These are phyloP conservation scores for Muraenolepis orangiensis DNA, from an alignment of 2,797 vertebrate genomes.

Conservation along the genomic window DNA sequence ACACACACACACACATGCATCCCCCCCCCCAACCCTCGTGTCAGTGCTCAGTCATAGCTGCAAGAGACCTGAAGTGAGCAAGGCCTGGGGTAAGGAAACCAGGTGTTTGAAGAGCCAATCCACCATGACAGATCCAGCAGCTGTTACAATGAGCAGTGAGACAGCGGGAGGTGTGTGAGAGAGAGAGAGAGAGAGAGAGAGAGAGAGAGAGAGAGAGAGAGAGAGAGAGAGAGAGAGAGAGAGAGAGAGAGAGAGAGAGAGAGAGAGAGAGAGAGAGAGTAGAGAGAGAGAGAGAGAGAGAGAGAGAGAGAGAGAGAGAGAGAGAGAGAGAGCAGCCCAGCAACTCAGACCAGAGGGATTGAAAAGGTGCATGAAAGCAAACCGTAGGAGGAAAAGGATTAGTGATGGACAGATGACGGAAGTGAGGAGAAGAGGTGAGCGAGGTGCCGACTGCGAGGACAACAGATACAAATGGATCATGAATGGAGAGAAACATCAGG, in stretches of 20 bases:
- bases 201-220: too few species aligned
- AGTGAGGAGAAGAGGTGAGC: not conserved
- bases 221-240: too few species aligned
- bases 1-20: too few species aligned
- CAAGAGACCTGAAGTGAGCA: not conserved
- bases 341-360: not conserved
- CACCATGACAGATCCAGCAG: not conserved
- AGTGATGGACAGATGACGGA: not conserved
- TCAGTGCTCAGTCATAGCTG: not conserved
- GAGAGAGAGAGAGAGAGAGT: not conserved
- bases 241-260: too few species aligned
- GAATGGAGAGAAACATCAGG: not conserved
- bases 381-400: not conserved
- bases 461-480: slow-evolving; percentile 1
- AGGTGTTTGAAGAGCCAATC: not conserved
- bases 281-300: too few species aligned
- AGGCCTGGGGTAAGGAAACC: not conserved
- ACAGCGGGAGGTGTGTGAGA: not conserved
- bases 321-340: too few species aligned
- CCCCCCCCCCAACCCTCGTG: too few species aligned
- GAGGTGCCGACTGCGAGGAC: slow-evolving; percentile 45
- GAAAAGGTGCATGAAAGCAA: not conserved
- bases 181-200: too few species aligned
- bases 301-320: too few species aligned
- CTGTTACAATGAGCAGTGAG: not conserved